phyloP scores from a whole-genome alignment of 2,113 vertebrate species.

The Pseudorasbora parva region DNA sequence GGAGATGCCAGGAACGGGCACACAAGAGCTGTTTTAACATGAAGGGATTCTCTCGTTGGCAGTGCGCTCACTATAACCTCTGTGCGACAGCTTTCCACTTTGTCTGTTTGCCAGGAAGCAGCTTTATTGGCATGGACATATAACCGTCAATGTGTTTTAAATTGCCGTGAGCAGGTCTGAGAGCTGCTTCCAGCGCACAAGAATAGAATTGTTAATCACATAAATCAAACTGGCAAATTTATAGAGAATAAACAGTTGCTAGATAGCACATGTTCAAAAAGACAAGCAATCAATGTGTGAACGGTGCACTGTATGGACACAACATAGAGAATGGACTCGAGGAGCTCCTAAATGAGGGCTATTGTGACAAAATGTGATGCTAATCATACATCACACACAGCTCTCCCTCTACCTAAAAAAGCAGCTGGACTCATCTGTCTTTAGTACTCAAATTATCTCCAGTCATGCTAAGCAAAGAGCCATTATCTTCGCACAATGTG shows the following conservation, averaged over 20 bases:
- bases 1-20: slow-evolving; percentile 24
- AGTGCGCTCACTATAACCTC: slow-evolving; percentile 15
- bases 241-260: not conserved
- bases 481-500: slow-evolving; percentile 53
- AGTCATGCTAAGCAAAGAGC: slow-evolving; percentile 50
- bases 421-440: slow-evolving; percentile 50
- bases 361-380: not conserved
- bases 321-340: not conserved
- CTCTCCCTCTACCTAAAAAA: slow-evolving; percentile 38
- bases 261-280: not conserved
- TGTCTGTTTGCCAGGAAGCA: slow-evolving; percentile 37
- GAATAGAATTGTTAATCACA: slow-evolving; percentile 9
- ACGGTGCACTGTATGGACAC: not conserved
- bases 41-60: slow-evolving; percentile 25
- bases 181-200: not conserved
- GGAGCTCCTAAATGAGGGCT: not conserved
- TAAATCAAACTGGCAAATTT: slow-evolving; percentile 2
- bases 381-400: slow-evolving; percentile 34
- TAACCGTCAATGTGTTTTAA: slow-evolving; percentile 14
- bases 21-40: slow-evolving; percentile 22
- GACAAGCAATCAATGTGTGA: not conserved
- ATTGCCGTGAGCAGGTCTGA: slow-evolving; percentile 21
- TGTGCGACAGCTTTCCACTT: slow-evolving; percentile 28
- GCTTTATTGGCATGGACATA: slow-evolving; percentile 21
- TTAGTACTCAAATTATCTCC: slow-evolving; percentile 48